These are phyloP conservation scores for Argentina silus DNA, from an alignment of 2,797 vertebrate genomes.

Conservation along the genomic window DNA sequence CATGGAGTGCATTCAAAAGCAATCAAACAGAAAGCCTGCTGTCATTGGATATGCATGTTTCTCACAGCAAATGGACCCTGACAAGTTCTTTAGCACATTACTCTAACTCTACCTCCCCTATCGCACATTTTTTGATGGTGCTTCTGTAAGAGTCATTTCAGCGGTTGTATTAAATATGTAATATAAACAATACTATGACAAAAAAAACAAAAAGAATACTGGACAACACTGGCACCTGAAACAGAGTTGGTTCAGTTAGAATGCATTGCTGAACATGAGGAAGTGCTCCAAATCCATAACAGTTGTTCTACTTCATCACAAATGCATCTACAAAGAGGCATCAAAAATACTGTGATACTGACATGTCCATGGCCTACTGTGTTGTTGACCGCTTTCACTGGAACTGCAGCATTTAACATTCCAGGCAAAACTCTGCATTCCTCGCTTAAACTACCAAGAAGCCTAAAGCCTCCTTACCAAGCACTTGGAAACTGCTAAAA, in stretches of 20 bases:
- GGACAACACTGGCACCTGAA: too few relatives aligned
- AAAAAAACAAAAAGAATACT: too few relatives aligned
- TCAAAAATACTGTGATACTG: slow-evolving; percentile 7
- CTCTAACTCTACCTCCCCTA: slow-evolving; percentile 32
- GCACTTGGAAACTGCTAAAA: slow-evolving; percentile 32
- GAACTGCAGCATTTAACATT: neutral
- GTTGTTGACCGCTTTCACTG: neutral
- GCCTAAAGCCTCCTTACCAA: slow-evolving; percentile 28
- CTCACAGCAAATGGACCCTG: slow-evolving; percentile 32
- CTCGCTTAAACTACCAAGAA: slow-evolving; percentile 21
- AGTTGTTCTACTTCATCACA: slow-evolving; percentile 26
- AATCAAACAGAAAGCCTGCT: slow-evolving; percentile 32
- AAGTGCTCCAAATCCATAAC: slow-evolving; percentile 1
- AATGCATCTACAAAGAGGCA: too few relatives aligned
- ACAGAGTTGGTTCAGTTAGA: too few relatives aligned
- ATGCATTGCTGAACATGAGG: too few relatives aligned
- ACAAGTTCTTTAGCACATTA: too few relatives aligned
- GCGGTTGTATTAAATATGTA: too few relatives aligned
- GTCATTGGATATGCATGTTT: too few relatives aligned
- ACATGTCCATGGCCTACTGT: slow-evolving; percentile 27
- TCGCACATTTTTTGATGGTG: too few relatives aligned
- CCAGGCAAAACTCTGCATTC: slow-evolving; percentile 3
- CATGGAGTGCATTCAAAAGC: slow-evolving; percentile 11
- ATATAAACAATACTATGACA: too few relatives aligned
- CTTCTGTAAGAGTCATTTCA: too few relatives aligned